Conservation (phyloP, 2,888 invertebrate genomes). For the Coronaproctus castanopsis region DNA sequence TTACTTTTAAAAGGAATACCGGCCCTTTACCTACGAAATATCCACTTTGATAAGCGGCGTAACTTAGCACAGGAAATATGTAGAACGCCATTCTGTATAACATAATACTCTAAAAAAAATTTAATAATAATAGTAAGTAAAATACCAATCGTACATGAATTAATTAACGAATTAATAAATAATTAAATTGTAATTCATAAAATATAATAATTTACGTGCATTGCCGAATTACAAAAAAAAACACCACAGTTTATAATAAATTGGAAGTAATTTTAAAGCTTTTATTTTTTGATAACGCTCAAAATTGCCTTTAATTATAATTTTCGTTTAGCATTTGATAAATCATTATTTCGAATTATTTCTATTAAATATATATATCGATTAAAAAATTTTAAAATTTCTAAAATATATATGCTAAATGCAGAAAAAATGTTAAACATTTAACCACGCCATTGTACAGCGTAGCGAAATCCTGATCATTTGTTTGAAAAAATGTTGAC, state of each 20-base stretch:
- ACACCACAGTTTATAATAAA: conserved; percentile 2
- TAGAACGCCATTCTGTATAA: conserved; percentile 50
- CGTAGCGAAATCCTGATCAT: background rate
- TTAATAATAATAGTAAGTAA: background rate
- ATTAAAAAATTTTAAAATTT: too few species aligned
- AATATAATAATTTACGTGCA: conserved; percentile 1
- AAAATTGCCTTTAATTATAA: too few species aligned
- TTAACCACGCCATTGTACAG: background rate
- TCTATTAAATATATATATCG: too few species aligned
- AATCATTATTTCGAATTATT: too few species aligned
- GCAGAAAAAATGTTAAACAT: background rate
- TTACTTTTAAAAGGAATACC: conserved; percentile 35
- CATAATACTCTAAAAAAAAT: conserved; percentile 34
- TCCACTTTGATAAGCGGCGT: conserved; percentile 46
- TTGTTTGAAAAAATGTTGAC: too few species aligned
- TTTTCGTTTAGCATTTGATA: too few species aligned
- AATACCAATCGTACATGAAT: conserved; percentile 1
- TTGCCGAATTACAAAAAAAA: conserved; percentile 3
- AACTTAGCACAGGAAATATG: conserved; percentile 50
- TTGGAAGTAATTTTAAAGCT: too few species aligned
- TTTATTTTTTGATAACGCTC: too few species aligned
- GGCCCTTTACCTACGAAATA: conserved; percentile 37
- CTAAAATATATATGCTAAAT: too few species aligned
- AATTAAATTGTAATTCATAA: background rate
- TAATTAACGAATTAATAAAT: background rate